Evolutionary conservation across 2,888 invertebrate species (phyloP).

Genomic region (Imbricaverruca yamaguchii): DNA sequence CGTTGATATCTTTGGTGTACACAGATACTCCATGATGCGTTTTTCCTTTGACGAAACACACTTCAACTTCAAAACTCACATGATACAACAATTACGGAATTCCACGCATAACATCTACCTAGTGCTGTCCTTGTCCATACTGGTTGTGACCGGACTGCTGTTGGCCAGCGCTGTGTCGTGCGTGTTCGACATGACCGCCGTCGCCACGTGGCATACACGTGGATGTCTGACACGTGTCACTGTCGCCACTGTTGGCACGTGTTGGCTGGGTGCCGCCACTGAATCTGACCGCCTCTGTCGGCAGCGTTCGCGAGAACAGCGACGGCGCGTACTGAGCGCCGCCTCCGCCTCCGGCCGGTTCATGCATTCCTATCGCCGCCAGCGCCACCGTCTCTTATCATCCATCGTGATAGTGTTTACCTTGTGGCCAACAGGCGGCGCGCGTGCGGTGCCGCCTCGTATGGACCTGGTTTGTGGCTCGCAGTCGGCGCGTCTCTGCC

Average conservation of each 20-base stretch:
- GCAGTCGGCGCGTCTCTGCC: background rate
- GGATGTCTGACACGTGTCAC: too few relatives aligned
- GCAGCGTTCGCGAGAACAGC: constrained; percentile 5
- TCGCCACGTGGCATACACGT: too few relatives aligned
- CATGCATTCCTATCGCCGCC: background rate
- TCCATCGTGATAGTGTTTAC: background rate
- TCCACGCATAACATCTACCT: too few relatives aligned
- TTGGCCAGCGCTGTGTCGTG: background rate
- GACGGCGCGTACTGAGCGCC: constrained; percentile 9
- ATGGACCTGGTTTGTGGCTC: background rate
- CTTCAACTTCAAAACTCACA: too few relatives aligned
- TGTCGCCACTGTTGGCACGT: too few relatives aligned
- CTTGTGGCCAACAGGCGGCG: background rate
- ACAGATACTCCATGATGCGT: too few relatives aligned
- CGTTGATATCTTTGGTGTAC: too few relatives aligned
- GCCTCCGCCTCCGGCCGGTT: background rate
- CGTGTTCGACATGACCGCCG: too few relatives aligned
- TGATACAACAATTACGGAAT: too few relatives aligned
- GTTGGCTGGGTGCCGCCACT: background rate
- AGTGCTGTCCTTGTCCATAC: too few relatives aligned
- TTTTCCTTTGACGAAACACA: too few relatives aligned
- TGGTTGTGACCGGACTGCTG: background rate
- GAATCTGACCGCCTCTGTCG: background rate
- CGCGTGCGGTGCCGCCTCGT: background rate
- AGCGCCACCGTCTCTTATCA: background rate